phyloP scores from a whole-genome alignment of 1,140 invertebrate species.

The Cylas formicarius region DNA sequence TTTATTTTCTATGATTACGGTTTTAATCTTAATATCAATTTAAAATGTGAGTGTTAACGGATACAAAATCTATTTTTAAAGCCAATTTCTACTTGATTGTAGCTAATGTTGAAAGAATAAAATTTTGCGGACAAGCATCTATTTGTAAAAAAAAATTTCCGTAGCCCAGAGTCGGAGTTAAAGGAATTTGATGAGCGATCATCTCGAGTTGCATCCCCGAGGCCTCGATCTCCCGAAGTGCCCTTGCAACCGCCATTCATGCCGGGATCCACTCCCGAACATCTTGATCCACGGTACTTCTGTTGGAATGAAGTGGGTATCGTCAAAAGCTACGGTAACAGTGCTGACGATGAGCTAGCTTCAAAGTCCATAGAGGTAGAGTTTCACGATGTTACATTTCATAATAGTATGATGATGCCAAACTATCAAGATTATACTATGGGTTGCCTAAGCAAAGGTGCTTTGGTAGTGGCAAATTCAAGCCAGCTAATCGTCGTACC shows the following conservation, averaged over 20 bases:
- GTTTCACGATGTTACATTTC: constrained; percentile 85
- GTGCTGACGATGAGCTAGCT: constrained; percentile 45
- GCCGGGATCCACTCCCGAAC: constrained; percentile 77
- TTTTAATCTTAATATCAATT: too few relatives aligned
- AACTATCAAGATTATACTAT: constrained; percentile 74
- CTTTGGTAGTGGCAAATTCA: constrained; percentile 62
- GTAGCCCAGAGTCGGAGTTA: constrained; percentile 17
- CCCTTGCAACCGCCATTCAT: constrained; percentile 79
- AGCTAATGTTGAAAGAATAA: too few relatives aligned
- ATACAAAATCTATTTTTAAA: too few relatives aligned
- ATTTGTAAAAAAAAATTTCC: too few relatives aligned
- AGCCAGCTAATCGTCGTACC: constrained; percentile 47
- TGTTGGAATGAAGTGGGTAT: constrained; percentile 85
- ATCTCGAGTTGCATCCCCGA: constrained; percentile 22
- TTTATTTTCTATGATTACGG: too few relatives aligned
- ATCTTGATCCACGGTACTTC: constrained; percentile 63
- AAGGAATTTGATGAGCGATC: constrained; percentile 23
- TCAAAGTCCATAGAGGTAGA: constrained; percentile 86
- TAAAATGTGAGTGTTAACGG: too few relatives aligned
- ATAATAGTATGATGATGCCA: constrained; percentile 82
- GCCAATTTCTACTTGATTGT: too few relatives aligned
- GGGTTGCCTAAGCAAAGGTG: constrained; percentile 73
- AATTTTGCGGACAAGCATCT: too few relatives aligned
- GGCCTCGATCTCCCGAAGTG: constrained; percentile 39
- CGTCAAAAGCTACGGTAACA: constrained; percentile 63